Evolutionary conservation across 2,888 invertebrate species (phyloP), one percentile per base, ranked within the genome.

Genomic region (Eupithecia abbreviata): DNA sequence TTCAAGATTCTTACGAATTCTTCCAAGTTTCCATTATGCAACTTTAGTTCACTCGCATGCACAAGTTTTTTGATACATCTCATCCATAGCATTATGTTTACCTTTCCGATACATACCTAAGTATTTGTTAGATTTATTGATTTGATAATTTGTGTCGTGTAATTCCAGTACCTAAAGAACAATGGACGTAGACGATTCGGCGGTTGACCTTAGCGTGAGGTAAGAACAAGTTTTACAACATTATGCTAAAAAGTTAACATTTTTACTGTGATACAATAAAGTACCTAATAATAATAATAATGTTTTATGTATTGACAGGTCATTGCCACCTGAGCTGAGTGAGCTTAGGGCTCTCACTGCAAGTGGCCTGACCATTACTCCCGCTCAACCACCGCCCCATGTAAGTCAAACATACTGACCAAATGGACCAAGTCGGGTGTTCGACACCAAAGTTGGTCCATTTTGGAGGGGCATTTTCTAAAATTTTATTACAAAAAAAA

Each of bases 171-270:
- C 30, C 30, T 30, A 81, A 84, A 86, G 85, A 85, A 97, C 96
- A 95, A 98, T 98, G 98, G 98, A 98, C 93, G 96, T 98, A 90
- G 98, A 98, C 95, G 98, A 98, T 91, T 96, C 97, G 88, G 98
- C 98, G 84, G 98, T 98, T 87, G 98, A 98, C 96, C 96, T 98
- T 87, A 98, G 98, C 93, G 96, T 98, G 89, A 96, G 97, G 97
- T 97, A 95, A 95, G 80, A 69, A 72, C 30, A 41, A 70, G 62
- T 80, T 78, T 75, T 76, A 71, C 70, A 55, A 15, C 72, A 79
- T 74, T 81, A 79, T 67, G 6, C 77, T 66, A 75, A 75, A 77
- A 82, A 82, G 73, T 84, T 83, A 80, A 13, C 77, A 75, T 79
- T 80, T 79, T 69, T 71, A 73, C 4, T 58, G 9, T 7, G 55